phyloP scores from a whole-genome alignment of 2,113 vertebrate genomes.

The Anolis sagrei region DNA sequence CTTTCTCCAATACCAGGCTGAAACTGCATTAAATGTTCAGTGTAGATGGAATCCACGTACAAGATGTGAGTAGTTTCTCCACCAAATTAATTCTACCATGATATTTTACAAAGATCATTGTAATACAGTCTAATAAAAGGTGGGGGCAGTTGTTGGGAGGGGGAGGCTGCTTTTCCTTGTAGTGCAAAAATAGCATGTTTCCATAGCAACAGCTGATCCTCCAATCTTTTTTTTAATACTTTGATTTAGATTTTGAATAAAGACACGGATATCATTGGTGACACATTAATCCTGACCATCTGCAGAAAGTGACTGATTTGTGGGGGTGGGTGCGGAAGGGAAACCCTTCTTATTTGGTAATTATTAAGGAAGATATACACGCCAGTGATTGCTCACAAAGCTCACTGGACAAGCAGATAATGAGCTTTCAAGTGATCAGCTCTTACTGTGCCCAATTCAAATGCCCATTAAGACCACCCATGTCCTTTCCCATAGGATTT shows the following conservation, averaged over 20 bases:
- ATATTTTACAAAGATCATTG: slow-evolving; percentile 1
- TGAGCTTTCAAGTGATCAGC: slow-evolving; percentile 30
- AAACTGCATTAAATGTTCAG: too few relatives aligned
- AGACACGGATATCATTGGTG: slow-evolving; percentile 14
- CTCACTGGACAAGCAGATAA: slow-evolving; percentile 22
- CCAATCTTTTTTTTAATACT: background rate
- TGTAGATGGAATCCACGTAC: background rate
- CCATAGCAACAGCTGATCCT: slow-evolving; percentile 61
- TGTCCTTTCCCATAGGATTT: background rate
- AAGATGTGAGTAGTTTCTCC: background rate
- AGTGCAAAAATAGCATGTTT: slow-evolving; percentile 49
- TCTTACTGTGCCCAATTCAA: background rate
- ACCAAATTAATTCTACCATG: background rate
- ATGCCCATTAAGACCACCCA: background rate
- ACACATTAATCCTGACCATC: slow-evolving; percentile 18
- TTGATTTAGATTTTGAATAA: slow-evolving; percentile 16
- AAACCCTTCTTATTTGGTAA: slow-evolving; percentile 16
- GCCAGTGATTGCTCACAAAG: background rate
- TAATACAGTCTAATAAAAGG: background rate
- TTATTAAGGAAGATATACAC: slow-evolving; percentile 19
- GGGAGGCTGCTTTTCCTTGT: background rate
- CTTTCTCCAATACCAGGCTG: too few relatives aligned
- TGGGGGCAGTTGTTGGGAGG: background rate
- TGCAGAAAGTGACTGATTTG: slow-evolving; percentile 17
- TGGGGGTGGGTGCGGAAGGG: background rate